phyloP scores from a whole-genome alignment of 2,888 invertebrate species.

The Scelioninae gen. 1 region DNA sequence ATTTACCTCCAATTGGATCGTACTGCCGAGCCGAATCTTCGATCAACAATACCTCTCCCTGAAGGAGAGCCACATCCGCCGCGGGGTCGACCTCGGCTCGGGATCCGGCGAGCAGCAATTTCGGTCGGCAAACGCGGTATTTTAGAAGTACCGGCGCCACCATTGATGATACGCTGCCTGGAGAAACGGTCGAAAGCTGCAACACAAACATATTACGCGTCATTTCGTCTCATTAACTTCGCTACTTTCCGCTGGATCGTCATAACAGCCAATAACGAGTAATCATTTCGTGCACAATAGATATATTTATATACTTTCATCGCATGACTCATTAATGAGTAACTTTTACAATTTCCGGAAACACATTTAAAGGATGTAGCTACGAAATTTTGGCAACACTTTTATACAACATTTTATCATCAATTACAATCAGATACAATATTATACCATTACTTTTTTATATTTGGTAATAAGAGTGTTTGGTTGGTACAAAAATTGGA shows the following conservation, averaged over 20 bases:
- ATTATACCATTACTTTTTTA: too few relatives aligned
- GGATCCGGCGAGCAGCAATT: constrained; percentile 87
- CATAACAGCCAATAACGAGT: constrained; percentile 23
- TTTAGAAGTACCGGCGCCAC: constrained; percentile 82
- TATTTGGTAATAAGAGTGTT: too few relatives aligned
- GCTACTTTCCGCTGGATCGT: constrained; percentile 17
- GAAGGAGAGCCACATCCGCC: constrained; percentile 86
- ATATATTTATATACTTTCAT: constrained; percentile 10
- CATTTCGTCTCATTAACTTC: constrained; percentile 51
- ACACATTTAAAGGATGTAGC: not conserved
- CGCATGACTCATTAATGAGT: constrained; percentile 3
- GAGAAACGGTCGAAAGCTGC: constrained; percentile 80
- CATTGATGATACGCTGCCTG: constrained; percentile 80
- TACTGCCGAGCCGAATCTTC: constrained; percentile 86
- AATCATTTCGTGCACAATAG: constrained; percentile 9
- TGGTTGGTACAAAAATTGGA: too few relatives aligned
- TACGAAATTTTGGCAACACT: not conserved
- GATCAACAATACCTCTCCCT: constrained; percentile 88
- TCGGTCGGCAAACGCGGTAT: constrained; percentile 82
- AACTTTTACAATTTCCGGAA: not conserved
- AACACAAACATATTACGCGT: constrained; percentile 65
- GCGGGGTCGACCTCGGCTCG: constrained; percentile 87
- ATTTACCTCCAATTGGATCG: constrained; percentile 86
- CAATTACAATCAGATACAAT: too few relatives aligned
- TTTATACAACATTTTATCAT: too few relatives aligned